Evolutionary conservation across 1,140 invertebrate genomes (phyloP).

Genomic region (Pseudomyrmex cubaensis): DNA sequence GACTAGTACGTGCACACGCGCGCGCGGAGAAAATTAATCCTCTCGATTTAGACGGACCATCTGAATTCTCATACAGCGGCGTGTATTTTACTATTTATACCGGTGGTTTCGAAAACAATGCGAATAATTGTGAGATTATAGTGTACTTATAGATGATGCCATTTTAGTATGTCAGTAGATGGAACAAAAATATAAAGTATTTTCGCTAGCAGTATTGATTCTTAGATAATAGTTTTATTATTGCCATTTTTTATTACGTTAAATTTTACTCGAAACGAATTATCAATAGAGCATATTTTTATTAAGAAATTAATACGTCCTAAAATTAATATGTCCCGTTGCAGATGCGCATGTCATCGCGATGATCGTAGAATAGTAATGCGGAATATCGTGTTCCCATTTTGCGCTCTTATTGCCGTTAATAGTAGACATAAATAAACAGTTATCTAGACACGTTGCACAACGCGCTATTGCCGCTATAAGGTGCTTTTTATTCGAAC

Average conservation of each 20-base stretch:
- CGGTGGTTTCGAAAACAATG: slow-evolving; percentile 4
- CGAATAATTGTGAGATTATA: neutral
- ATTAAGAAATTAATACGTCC: neutral
- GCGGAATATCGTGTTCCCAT: neutral
- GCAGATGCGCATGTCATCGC: neutral
- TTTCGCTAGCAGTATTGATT: too few species aligned
- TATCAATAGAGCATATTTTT: neutral
- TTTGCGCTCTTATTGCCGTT: slow-evolving; percentile 34
- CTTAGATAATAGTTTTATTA: too few species aligned
- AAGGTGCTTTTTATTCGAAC: slow-evolving; percentile 39
- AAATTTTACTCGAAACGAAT: neutral
- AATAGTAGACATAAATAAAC: slow-evolving; percentile 43
- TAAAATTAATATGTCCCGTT: neutral
- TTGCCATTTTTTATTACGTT: too few species aligned
- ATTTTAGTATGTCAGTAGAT: too few species aligned
- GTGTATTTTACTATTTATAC: slow-evolving; percentile 6
- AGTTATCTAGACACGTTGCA: slow-evolving; percentile 50
- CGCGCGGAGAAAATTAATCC: slow-evolving; percentile 52
- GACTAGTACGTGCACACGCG: slow-evolving; percentile 3
- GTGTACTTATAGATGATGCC: too few species aligned
- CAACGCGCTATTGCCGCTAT: slow-evolving; percentile 14
- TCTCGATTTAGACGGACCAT: slow-evolving; percentile 9
- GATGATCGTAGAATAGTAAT: neutral
- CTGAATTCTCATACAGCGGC: neutral
- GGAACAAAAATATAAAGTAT: too few species aligned